Base-by-base conservation (phyloP, 2,113 vertebrate species). In the Cariama cristata region DNA sequence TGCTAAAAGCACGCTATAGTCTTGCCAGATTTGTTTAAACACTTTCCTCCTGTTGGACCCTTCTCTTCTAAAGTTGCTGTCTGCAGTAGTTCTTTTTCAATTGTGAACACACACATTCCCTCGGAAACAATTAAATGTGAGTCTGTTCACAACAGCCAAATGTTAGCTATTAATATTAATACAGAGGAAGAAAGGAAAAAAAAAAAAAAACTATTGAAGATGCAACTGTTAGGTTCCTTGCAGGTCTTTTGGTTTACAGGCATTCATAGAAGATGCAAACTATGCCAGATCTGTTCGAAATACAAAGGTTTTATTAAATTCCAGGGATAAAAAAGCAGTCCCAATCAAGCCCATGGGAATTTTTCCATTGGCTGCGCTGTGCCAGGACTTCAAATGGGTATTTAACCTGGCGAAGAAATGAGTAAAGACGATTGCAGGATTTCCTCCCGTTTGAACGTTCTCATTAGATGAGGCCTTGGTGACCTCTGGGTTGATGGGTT, bases 401-500 rank as follows among this genome's bases (percentile, higher is more conserved):
- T 97, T 97, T 96, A 97, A 96, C 95, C 88, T 97, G 95, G 95
- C 0, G 5, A 91, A 95, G 93, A 91, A 95, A 96, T 95, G 66
- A 97, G 80, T 76, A 89, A 87, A 96, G 89, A 76, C 35, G 77
- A 96, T 92, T 90, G 91, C 91, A 96, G 96, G 91, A 95, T 96
- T 96, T 94, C 94, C 91, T 96, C 80, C 38, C 24, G 74, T 97
- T 96, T 94, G 94, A 97, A 97, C 58, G 62, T 93, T 97, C 96
- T 96, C 95, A 97, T 97, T 97, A 97, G 95, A 94, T 73, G 96
- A 94, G 91, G 95, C 93, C 89, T 94, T 4, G 0, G 45, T 96
- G 96, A 97, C 97, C 96, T 76, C 95, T 91, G 83, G 93, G 94
- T 96, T 96, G 95, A 93, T 35, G 91, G 93, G 94, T 93, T 97